Conservation (phyloP, 1,140 invertebrate genomes). For the Araneus ventricosus region DNA sequence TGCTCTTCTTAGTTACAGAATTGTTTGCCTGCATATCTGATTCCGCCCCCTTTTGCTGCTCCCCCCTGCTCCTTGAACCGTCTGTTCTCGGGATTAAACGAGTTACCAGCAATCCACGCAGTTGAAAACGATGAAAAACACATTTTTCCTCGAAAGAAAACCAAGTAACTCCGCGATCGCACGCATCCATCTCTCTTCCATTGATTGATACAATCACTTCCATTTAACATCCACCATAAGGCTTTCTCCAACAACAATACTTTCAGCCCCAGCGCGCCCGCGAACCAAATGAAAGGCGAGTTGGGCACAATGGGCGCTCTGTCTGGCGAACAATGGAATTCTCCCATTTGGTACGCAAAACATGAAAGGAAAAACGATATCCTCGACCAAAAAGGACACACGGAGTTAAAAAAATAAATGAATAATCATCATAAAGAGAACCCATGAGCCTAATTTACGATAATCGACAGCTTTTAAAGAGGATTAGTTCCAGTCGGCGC, state of each 20-base stretch:
- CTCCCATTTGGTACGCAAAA: conserved; percentile 13
- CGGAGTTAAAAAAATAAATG: neutral
- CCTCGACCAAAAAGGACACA: neutral
- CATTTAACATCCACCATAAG: conserved; percentile 6
- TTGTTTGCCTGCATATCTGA: too few species aligned
- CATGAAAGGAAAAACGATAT: conserved; percentile 34
- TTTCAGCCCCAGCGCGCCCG: neutral
- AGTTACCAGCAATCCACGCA: too few species aligned
- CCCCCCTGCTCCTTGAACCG: too few species aligned
- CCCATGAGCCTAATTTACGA: conserved; percentile 52
- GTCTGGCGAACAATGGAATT: neutral
- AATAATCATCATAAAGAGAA: neutral
- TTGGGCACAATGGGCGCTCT: neutral
- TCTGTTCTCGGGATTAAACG: too few species aligned
- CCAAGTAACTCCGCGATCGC: neutral
- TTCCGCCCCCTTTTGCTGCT: too few species aligned
- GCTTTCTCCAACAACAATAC: neutral
- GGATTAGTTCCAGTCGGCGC: conserved; percentile 40
- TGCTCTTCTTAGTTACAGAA: too few species aligned
- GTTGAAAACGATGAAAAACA: too few species aligned
- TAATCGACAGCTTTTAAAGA: conserved; percentile 54
- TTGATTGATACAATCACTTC: conserved; percentile 35
- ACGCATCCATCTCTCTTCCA: neutral
- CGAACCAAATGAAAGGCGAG: neutral
- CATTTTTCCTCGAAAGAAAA: neutral